Conservation (phyloP, 2,797 vertebrate genomes). For the Eulemur rubriventer region DNA sequence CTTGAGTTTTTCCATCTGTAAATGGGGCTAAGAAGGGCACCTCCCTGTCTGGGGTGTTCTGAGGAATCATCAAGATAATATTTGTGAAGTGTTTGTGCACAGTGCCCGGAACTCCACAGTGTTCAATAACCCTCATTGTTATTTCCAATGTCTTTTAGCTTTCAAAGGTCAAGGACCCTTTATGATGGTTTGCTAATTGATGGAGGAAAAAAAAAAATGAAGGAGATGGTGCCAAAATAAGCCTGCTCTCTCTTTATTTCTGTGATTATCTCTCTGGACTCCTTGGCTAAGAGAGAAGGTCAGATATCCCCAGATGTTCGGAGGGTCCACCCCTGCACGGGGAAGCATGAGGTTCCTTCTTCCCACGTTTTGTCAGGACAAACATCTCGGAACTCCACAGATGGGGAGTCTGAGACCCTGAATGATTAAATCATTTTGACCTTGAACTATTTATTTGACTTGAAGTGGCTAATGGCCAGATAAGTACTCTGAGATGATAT, state of each 20-base stretch:
- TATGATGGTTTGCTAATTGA: background rate
- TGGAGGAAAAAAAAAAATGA: background rate
- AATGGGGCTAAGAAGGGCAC: background rate
- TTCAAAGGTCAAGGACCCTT: background rate
- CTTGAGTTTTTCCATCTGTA: background rate
- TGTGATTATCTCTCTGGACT: background rate
- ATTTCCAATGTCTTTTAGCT: background rate
- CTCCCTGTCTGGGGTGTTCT: background rate
- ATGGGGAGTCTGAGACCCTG: background rate
- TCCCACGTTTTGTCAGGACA: background rate
- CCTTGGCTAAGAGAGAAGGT: background rate
- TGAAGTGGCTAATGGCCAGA: conserved; percentile 56
- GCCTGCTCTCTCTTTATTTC: background rate
- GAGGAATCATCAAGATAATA: background rate
- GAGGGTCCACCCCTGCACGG: accelerated
- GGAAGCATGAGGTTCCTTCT: background rate
- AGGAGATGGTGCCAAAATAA: background rate
- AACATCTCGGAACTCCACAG: background rate
- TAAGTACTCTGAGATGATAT: conserved; percentile 48
- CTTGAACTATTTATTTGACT: conserved; percentile 62
- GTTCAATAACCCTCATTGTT: background rate
- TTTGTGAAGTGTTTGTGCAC: background rate
- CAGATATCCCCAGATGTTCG: background rate
- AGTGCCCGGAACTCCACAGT: background rate
- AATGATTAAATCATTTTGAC: conserved; percentile 25